phyloP scores from a whole-genome alignment of 2,888 invertebrate genomes.

The Eugnorisma glareosa region DNA sequence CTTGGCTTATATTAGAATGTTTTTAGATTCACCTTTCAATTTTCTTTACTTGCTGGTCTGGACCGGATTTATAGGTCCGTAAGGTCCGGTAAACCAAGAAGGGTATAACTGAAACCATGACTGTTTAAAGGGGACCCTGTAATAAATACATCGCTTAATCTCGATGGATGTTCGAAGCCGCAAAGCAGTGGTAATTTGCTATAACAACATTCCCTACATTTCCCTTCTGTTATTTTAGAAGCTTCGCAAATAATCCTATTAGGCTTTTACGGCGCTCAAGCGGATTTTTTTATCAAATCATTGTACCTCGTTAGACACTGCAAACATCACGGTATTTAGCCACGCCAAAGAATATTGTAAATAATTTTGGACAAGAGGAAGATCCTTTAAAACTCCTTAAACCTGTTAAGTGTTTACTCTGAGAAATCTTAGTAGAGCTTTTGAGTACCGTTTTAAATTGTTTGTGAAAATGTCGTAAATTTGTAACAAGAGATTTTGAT shows the following conservation, averaged over 20 bases:
- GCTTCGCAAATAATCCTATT: slow-evolving; percentile 55
- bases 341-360: slow-evolving; percentile 50
- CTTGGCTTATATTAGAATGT: neutral
- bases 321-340: slow-evolving; percentile 48
- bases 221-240: slow-evolving; percentile 37
- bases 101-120: slow-evolving; percentile 28
- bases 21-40: neutral
- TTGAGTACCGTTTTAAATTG: slow-evolving; percentile 39
- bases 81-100: slow-evolving; percentile 40
- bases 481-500: slow-evolving; percentile 17
- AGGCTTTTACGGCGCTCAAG: slow-evolving; percentile 49
- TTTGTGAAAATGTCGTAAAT: slow-evolving; percentile 16
- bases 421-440: slow-evolving; percentile 23
- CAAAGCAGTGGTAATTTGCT: slow-evolving; percentile 56
- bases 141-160: slow-evolving; percentile 59
- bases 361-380: slow-evolving; percentile 28
- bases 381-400: slow-evolving; percentile 38
- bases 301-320: slow-evolving; percentile 58
- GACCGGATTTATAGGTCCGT: slow-evolving; percentile 17
- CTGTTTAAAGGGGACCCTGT: slow-evolving; percentile 34
- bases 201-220: slow-evolving; percentile 39
- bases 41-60: neutral
- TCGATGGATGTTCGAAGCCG: slow-evolving; percentile 47
- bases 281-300: slow-evolving; percentile 58
- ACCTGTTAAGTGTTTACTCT: slow-evolving; percentile 46